These are phyloP conservation scores for Heliconius hortense DNA, from an alignment of 2,888 invertebrate species.

Conservation along the genomic window DNA sequence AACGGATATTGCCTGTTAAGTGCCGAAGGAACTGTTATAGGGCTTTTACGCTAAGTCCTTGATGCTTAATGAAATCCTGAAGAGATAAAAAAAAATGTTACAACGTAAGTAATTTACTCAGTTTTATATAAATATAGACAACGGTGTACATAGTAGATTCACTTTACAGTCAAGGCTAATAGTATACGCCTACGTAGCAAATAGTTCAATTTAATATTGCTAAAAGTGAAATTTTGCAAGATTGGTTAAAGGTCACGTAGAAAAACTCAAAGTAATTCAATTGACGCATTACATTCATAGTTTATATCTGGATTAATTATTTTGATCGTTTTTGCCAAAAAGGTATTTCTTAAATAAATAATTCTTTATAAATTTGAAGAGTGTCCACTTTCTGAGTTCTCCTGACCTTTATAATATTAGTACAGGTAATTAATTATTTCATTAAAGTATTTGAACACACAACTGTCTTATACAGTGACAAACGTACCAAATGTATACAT, in stretches of 20 bases:
- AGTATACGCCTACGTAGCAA: background rate
- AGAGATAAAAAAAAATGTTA: conserved; percentile 1
- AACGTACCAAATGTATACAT: background rate
- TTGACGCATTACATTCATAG: background rate
- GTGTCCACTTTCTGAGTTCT: background rate
- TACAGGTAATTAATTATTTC: background rate
- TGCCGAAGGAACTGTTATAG: conserved; percentile 51
- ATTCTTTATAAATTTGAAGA: background rate
- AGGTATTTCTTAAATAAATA: background rate
- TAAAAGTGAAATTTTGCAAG: background rate
- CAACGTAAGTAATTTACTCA: background rate
- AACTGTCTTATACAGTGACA: background rate
- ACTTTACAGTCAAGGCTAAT: background rate
- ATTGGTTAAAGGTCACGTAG: background rate
- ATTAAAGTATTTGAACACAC: background rate
- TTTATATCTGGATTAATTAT: background rate
- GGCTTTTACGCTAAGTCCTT: conserved; percentile 49
- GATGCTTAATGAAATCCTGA: conserved; percentile 10
- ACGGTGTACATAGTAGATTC: background rate
- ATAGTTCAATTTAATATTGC: background rate
- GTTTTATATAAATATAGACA: background rate
- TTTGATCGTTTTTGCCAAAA: background rate
- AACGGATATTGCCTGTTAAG: conserved; percentile 78
- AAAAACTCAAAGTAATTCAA: background rate
- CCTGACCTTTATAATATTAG: background rate